A percentile compares a stretch with the other conserved stretches of the same genome.
These are phyloP conservation scores for Idaea biselata DNA, from an alignment of 2,888 invertebrate species.

Conservation along the genomic window DNA sequence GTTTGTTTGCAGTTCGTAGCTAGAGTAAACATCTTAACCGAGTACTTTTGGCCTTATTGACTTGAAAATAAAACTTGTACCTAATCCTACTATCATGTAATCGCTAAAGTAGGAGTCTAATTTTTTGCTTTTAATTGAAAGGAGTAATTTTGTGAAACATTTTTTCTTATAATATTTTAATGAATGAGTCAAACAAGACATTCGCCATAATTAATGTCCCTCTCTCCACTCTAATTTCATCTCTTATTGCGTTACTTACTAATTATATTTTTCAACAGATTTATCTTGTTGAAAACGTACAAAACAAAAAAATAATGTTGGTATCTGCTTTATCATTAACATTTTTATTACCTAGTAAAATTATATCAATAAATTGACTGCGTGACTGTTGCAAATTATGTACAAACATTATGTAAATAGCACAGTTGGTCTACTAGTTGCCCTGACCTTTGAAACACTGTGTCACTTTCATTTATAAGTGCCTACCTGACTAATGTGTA, in stretches of 20 bases:
- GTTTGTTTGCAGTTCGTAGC: conserved; percentile 30
- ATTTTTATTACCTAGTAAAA: conserved; percentile 34
- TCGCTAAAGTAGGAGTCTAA: background rate
- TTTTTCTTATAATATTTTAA: background rate
- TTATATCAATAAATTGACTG: background rate
- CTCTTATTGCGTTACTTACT: background rate
- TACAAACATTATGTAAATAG: conserved; percentile 3
- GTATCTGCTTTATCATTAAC: conserved; percentile 31
- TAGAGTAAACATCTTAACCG: conserved; percentile 24
- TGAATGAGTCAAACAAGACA: background rate
- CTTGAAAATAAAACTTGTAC: background rate
- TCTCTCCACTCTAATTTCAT: background rate
- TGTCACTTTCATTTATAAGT: background rate
- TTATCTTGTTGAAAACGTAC: background rate
- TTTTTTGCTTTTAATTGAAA: background rate
- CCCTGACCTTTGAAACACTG: background rate
- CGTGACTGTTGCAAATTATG: conserved; percentile 5
- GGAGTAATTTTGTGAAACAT: background rate
- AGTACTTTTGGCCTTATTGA: conserved; percentile 1
- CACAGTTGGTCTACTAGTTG: conserved; percentile 1
- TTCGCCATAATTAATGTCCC: background rate
- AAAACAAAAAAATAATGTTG: background rate
- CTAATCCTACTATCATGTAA: background rate
- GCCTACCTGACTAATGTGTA: background rate
- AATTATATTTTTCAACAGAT: background rate